These are phyloP conservation scores for Hypercompe scribonia DNA, from an alignment of 2,888 invertebrate species.

Conservation along the genomic window DNA sequence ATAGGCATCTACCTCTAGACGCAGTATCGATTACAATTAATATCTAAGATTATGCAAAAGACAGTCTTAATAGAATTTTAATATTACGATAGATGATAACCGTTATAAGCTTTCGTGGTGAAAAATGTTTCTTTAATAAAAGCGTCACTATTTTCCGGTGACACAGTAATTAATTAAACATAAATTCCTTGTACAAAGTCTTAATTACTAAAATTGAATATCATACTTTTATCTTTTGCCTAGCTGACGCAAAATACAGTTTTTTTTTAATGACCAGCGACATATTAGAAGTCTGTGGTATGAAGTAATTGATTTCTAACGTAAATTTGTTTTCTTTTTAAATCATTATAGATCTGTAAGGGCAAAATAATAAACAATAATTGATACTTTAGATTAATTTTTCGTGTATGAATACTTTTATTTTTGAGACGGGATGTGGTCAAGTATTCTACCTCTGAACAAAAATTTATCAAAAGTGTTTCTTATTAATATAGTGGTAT, in stretches of 20 bases:
- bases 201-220: conserved; percentile 58
- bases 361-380: no score
- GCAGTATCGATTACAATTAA: conserved; percentile 11
- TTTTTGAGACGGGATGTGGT: no score
- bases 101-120: conserved; percentile 30
- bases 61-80: conserved; percentile 6
- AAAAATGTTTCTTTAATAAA: conserved; percentile 40
- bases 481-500: no score
- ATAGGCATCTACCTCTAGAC: neutral
- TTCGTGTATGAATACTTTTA: no score
- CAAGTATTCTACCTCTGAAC: no score
- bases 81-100: conserved; percentile 30
- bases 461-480: no score
- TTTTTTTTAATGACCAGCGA: conserved; percentile 18
- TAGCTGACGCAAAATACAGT: conserved; percentile 21
- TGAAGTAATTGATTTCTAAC: neutral
- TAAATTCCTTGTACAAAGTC: conserved; percentile 54
- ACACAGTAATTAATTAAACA: conserved; percentile 61
- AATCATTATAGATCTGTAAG: neutral
- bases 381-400: no score
- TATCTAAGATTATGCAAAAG: conserved; percentile 13
- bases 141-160: conserved; percentile 62
- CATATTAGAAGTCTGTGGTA: conserved; percentile 22
- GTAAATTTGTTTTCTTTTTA: no score
- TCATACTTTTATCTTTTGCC: conserved; percentile 46